Conservation (phyloP, 2,888 invertebrate genomes). For the Eupelmus urozonus region DNA sequence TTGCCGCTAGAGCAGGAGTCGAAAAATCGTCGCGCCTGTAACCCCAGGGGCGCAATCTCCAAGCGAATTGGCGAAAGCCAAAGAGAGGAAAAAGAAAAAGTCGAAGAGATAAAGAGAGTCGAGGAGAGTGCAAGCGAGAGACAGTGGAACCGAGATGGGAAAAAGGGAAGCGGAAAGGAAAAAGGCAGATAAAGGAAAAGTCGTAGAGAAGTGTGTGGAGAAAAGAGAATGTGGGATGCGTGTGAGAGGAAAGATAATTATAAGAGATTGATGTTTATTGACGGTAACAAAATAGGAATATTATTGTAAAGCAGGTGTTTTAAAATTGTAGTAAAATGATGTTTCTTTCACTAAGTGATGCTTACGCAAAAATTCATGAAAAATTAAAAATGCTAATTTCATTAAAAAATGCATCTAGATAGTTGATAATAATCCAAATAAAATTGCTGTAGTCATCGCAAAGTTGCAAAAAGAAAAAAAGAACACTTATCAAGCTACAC, state of each 20-base stretch:
- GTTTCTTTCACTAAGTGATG: no score
- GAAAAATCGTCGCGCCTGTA: slow-evolving; percentile 46
- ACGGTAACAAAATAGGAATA: no score
- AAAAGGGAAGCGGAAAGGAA: not conserved
- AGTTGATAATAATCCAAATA: no score
- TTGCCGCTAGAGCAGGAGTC: slow-evolving; percentile 36
- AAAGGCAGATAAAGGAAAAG: not conserved
- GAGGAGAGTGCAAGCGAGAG: not conserved
- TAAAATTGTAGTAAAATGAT: no score
- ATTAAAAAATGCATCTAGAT: no score
- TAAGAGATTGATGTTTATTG: no score
- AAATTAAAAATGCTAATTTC: no score
- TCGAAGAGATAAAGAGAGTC: slow-evolving; percentile 34
- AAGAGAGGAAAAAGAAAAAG: slow-evolving; percentile 5
- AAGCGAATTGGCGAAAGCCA: slow-evolving; percentile 49
- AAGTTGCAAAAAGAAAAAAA: no score
- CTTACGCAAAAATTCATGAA: no score
- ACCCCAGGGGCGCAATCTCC: slow-evolving; percentile 49
- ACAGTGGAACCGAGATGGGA: not conserved
- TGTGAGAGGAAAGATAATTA: not conserved
- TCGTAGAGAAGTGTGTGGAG: not conserved
- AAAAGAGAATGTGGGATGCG: not conserved
- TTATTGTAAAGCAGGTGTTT: no score
- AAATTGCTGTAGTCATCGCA: no score
- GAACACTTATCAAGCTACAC: no score